Evolutionary conservation across 1,140 invertebrate species (phyloP).

Genomic region (Mizuhopecten yessoensis): DNA sequence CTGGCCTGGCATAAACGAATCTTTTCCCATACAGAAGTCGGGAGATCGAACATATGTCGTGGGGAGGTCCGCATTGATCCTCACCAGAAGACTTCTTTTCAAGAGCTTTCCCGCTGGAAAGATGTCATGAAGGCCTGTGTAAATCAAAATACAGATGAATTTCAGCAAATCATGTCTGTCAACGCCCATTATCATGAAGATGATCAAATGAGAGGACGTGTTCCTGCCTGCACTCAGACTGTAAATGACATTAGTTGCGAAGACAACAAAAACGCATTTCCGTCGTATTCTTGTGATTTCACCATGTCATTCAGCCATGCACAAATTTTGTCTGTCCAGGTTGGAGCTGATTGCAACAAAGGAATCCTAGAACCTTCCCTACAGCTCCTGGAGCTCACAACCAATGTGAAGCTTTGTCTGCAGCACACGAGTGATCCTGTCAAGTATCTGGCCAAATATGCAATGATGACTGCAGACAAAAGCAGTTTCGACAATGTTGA

Average conservation of each 20-base stretch:
- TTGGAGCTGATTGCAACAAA: conserved; percentile 58
- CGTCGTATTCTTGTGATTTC: conserved; percentile 59
- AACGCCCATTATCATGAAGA: neutral
- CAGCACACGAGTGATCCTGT: conserved; percentile 69
- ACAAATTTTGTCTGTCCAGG: conserved; percentile 64
- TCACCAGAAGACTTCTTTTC: conserved; percentile 45
- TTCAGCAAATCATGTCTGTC: neutral
- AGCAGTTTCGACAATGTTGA: conserved; percentile 50
- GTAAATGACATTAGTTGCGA: conserved; percentile 60
- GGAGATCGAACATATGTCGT: neutral
- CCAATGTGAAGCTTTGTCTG: conserved; percentile 68
- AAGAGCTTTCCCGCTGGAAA: conserved; percentile 22
- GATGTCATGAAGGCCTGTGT: conserved; percentile 39
- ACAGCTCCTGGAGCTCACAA: conserved; percentile 61
- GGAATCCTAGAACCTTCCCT: conserved; percentile 64
- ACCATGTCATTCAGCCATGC: conserved; percentile 61
- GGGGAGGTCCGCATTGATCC: conserved; percentile 43
- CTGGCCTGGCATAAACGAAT: conserved; percentile 49
- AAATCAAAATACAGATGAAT: neutral
- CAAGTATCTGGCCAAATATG: conserved; percentile 50
- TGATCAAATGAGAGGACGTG: conserved; percentile 23
- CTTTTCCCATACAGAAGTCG: conserved; percentile 45
- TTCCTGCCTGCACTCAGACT: neutral
- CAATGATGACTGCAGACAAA: conserved; percentile 41
- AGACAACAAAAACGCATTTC: conserved; percentile 36